Evolutionary conservation across 2,888 invertebrate species (phyloP), one percentile per base, ranked within the genome.

Genomic region (Sinentomon sp.): DNA sequence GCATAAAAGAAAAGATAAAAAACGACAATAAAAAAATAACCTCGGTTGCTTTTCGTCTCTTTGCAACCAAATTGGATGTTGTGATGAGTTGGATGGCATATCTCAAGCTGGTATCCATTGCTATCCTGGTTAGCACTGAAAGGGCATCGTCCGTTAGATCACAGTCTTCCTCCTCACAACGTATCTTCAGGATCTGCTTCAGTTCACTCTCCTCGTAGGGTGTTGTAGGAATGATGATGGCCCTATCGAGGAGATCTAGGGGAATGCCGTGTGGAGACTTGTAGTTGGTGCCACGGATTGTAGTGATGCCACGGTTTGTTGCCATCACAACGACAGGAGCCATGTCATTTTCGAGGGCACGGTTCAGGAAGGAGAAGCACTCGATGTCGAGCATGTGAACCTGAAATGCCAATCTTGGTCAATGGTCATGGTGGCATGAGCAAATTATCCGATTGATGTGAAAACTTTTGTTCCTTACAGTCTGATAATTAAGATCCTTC

Each of bases 321-420:
- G 97, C 97, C 85, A 97, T 92, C 25, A 99, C 85, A 1, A 97
- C 77, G 1, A 99, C 70, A 0, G 97, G 97, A 0, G 94, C 78
- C 62, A 92, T 85, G 47, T 97, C 94, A 27, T 78, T 78, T 50
- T 97, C 97, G 17, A 97, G 56, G 0, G 94, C 94, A 5, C 97
- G 68, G 57, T 99, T 99, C 6, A 97, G 59, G 54, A 77, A 97
- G 0, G 94, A 94, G 58, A 97, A 97, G 50, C 94, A 97, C 53
- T 99, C 97, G 26, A 97, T 85, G 52, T 97, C 97, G 41, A 99
- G 57, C 92, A 97, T 94, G 51, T 99, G 97, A 0, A 83, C 75
- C 62, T 65, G 52, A 38, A 32, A 20, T 26, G 21, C 30, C 32
- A 17, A 33, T 6, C 9, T 26, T 31, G 17, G 10, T 5, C 5